Evolutionary conservation across 2,888 invertebrate species (phyloP).

Genomic region (Campoplex capitator): DNA sequence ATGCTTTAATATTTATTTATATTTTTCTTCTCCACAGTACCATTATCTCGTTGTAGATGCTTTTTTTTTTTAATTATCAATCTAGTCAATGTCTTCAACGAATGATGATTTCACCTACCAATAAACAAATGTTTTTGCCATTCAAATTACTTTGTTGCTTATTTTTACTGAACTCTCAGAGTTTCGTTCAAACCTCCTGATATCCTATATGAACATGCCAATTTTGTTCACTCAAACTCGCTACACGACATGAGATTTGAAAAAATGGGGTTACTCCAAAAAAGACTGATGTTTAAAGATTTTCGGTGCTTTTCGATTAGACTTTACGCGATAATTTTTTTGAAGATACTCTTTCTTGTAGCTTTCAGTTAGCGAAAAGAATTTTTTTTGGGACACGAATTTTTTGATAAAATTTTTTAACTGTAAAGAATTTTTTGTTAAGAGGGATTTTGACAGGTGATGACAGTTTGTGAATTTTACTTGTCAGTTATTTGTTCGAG

Average conservation of each 20-base stretch:
- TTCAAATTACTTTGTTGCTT: not conserved
- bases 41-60: conserved; percentile 43
- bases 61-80: conserved; percentile 21
- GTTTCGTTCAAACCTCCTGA: not conserved
- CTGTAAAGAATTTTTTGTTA: too few species aligned
- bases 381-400: too few species aligned
- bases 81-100: conserved; percentile 66
- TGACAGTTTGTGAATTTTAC: too few species aligned
- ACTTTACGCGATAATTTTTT: too few species aligned
- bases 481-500: too few species aligned
- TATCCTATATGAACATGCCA: not conserved
- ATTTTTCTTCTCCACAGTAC: conserved; percentile 16
- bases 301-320: not conserved
- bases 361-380: too few species aligned
- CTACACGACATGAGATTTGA: not conserved
- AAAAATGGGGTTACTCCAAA: not conserved
- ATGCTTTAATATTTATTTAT: conserved; percentile 55
- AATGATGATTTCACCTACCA: conserved; percentile 48
- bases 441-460: too few species aligned
- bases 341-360: too few species aligned
- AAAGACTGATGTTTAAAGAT: not conserved
- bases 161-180: not conserved
- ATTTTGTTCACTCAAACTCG: not conserved
- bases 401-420: too few species aligned
- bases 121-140: conserved; percentile 58